Evolutionary conservation across 2,888 invertebrate species (phyloP).

Genomic region (Lobophora halterata): DNA sequence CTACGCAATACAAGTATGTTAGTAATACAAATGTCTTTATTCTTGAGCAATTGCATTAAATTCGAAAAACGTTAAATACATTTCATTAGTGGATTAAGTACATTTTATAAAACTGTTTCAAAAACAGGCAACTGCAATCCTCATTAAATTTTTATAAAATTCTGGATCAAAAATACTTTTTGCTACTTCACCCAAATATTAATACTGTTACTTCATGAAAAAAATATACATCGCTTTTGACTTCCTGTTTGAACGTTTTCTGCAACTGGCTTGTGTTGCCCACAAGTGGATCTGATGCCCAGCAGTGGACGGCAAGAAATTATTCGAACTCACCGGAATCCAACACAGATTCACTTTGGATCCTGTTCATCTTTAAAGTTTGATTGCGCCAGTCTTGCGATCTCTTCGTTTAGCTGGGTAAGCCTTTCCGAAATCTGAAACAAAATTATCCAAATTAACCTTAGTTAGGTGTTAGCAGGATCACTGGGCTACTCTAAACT

Average conservation of each 20-base stretch:
- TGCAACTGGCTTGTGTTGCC: background rate
- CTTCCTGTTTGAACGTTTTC: background rate
- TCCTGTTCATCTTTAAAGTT: slow-evolving; percentile 49
- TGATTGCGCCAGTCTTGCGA: slow-evolving; percentile 55
- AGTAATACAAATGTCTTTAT: slow-evolving; percentile 17
- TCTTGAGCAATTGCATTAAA: slow-evolving; percentile 21
- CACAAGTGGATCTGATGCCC: background rate
- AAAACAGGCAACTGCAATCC: slow-evolving; percentile 5
- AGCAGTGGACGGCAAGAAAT: slow-evolving; percentile 16
- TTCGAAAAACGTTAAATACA: slow-evolving; percentile 15
- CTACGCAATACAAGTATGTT: slow-evolving; percentile 11
- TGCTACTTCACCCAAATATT: background rate
- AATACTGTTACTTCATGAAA: background rate
- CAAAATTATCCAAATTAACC: too few relatives aligned
- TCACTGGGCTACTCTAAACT: too few relatives aligned
- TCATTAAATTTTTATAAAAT: background rate
- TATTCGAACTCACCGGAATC: slow-evolving; percentile 21
- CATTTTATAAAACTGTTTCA: slow-evolving; percentile 1
- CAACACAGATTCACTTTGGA: slow-evolving; percentile 28
- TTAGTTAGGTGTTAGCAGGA: too few relatives aligned
- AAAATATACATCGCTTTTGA: background rate
- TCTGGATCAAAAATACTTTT: too few relatives aligned
- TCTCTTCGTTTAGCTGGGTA: slow-evolving; percentile 63
- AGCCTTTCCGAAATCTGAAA: slow-evolving; percentile 65
- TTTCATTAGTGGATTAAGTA: slow-evolving; percentile 18